Percentiles rank a stretch among this genome's conserved stretches.
Conservation (phyloP, 2,797 vertebrate species). For the Pangasius mekongensis region DNA sequence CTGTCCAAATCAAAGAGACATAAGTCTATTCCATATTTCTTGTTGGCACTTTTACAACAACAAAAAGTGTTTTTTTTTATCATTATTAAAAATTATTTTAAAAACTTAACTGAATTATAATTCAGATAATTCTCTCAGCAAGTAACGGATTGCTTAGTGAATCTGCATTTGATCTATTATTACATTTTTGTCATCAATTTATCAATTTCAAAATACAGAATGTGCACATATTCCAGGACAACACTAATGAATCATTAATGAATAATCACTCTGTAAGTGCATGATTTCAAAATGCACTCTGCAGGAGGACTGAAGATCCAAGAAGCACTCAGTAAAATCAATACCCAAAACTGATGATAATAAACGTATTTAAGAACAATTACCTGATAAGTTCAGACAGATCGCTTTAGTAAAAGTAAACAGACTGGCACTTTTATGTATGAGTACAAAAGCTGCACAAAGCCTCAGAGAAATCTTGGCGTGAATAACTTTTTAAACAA, state of each 20-base stretch:
- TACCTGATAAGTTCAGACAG: neutral
- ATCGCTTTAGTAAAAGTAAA: neutral
- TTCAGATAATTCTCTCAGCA: neutral
- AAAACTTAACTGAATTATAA: neutral
- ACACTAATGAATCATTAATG: slow-evolving; percentile 1
- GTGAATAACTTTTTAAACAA: neutral
- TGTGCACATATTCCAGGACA: neutral
- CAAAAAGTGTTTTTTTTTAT: neutral
- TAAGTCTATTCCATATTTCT: slow-evolving; percentile 11
- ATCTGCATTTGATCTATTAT: neutral
- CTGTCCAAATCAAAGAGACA: slow-evolving; percentile 33
- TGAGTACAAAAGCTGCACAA: neutral
- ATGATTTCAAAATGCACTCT: neutral
- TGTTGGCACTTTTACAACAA: neutral
- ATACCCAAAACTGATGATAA: neutral
- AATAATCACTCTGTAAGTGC: neutral
- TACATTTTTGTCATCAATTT: neutral
- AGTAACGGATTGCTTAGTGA: neutral
- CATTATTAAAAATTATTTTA: neutral
- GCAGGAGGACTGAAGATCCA: neutral
- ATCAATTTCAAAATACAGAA: neutral
- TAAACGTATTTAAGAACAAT: neutral
- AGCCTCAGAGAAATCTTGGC: neutral
- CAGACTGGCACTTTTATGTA: neutral
- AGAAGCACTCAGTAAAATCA: neutral